Conservation (phyloP, 1,140 invertebrate genomes). For the Neodiprion lecontei region DNA sequence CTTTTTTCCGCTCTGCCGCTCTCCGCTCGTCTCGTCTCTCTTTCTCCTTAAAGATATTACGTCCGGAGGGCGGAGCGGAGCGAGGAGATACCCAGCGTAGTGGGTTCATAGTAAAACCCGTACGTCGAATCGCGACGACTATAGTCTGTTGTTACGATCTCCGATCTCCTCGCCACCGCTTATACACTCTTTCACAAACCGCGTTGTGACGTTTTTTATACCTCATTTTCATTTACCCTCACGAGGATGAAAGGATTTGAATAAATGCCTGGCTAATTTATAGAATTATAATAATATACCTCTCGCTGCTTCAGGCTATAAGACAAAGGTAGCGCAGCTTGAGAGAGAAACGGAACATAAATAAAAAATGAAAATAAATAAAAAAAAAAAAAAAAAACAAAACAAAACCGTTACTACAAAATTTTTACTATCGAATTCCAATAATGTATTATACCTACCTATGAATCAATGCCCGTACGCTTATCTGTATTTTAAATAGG, state of each 20-base stretch:
- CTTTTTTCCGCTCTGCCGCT: not conserved
- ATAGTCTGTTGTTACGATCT: not conserved
- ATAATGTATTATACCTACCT: no score
- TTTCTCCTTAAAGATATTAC: no score
- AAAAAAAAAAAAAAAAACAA: no score
- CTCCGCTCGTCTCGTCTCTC: not conserved
- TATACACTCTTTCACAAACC: not conserved
- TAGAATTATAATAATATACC: not conserved
- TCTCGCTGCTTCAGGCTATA: not conserved
- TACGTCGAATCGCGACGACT: not conserved
- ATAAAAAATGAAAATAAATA: no score
- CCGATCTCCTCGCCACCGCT: not conserved
- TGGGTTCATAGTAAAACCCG: not conserved
- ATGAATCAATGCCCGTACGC: no score
- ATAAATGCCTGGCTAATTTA: not conserved
- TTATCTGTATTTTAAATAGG: no score
- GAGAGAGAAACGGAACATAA: not conserved
- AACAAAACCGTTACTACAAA: not conserved
- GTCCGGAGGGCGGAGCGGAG: not conserved
- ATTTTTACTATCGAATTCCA: not conserved
- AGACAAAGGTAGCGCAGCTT: not conserved
- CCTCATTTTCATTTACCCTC: not conserved
- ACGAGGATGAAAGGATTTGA: not conserved
- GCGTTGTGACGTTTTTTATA: no score
- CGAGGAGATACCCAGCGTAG: not conserved